These are phyloP conservation scores for Pissodes strobi DNA, from an alignment of 1,140 invertebrate genomes.

Conservation along the genomic window DNA sequence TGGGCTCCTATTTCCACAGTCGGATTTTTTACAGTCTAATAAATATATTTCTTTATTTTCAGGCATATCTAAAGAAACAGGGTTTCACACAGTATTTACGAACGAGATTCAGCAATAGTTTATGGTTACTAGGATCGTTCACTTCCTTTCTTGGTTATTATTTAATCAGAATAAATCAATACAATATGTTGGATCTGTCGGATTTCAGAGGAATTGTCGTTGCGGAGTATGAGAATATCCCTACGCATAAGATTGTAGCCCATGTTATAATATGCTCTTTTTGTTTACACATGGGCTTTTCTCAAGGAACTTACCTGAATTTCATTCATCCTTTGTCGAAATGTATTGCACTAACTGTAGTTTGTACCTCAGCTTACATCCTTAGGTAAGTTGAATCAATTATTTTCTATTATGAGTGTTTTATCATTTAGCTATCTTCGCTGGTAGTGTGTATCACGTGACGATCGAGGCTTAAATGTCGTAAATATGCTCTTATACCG, in stretches of 20 bases:
- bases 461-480: too few species aligned
- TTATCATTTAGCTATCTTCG: not conserved
- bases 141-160: constrained; percentile 20
- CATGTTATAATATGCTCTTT: not conserved
- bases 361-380: constrained; percentile 17
- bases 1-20: too few species aligned
- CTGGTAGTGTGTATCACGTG: too few species aligned
- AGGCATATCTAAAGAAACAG: not conserved
- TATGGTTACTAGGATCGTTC: constrained; percentile 26
- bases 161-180: constrained; percentile 5
- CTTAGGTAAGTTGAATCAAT: constrained; percentile 25
- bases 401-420: not conserved
- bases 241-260: not conserved
- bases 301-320: not conserved
- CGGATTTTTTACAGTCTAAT: too few species aligned
- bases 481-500: too few species aligned
- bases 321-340: constrained; percentile 12
- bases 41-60: not conserved
- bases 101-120: not conserved
- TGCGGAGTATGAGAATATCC: not conserved
- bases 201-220: not conserved
- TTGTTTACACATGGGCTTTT: not conserved
- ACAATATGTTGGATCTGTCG: not conserved
- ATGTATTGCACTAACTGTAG: constrained; percentile 2
- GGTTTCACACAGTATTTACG: constrained; percentile 1